Base-by-base conservation (phyloP, 2,113 vertebrate species). In the Pachypanchax playfairii region DNA sequence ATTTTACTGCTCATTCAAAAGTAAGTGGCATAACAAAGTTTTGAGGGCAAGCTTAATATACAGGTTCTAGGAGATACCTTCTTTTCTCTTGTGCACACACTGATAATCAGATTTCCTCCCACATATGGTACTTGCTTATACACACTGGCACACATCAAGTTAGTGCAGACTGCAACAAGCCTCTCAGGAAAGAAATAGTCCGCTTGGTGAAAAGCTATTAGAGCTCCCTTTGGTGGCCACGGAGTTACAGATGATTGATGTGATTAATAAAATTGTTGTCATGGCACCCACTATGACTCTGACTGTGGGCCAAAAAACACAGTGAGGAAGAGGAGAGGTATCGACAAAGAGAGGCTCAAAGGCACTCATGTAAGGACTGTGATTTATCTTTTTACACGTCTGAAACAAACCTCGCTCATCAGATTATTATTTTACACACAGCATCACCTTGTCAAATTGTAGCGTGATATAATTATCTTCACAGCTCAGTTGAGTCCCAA, bases 241-340 rank as follows among this genome's bases (percentile, higher is more conserved):
- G 83, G 83, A 72, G 73, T 86, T 85, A 82, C 78, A 17, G 67
- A 88, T 91, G 90, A 92, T 90, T 88, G 89, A 92, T 91, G 87
- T 87, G 87, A 89, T 90, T 92, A 91, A 90, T 92, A 91, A 91
- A 91, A 70, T 80, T 74, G 77, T 87, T 81, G 86, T 87, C 86
- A 84, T 86, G 83, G 83, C 69, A 52, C 72, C 79, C 75, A 80
- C 76, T 53, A 61, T 70, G 80, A 64, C 50, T 68, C 65, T 79
- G 79, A 84, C 78, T 77, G 60, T 64, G 56, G 78, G 77, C 69
- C 73, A 85, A 71, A 82, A 82, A 64, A 68, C 50, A 77, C 13
- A 5, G 38, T 53, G 49, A 53, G 25, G 24, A 26, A 47, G 52
- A 41, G 43, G 36, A 28, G 20, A 41, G 64, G 55, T 31, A 54